phyloP scores from a whole-genome alignment of 2,113 vertebrate species.

The Hyla sarda region DNA sequence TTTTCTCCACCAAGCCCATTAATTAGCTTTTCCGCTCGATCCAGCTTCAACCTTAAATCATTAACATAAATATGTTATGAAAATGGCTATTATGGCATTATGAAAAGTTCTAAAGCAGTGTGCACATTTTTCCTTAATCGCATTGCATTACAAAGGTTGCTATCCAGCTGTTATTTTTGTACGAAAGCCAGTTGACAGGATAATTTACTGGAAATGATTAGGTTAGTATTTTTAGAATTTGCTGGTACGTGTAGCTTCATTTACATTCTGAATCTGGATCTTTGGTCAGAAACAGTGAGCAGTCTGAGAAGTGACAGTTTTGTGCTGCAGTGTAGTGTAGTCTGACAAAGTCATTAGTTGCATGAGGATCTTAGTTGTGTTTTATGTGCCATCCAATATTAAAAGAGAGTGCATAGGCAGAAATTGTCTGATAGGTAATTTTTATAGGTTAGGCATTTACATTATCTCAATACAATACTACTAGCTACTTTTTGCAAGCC shows the following conservation, averaged over 20 bases:
- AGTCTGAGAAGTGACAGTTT: constrained; percentile 28
- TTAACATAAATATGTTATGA: constrained; percentile 69
- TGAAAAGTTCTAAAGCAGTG: constrained; percentile 47
- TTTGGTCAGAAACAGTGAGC: constrained; percentile 25
- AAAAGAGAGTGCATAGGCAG: background rate
- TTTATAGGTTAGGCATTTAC: constrained; percentile 26
- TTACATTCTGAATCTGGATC: constrained; percentile 10
- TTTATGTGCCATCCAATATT: background rate
- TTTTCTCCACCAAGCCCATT: constrained; percentile 60
- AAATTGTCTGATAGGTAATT: background rate
- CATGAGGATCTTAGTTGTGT: background rate
- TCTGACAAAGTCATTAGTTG: constrained; percentile 36
- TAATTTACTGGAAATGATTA: constrained; percentile 58
- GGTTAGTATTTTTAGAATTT: constrained; percentile 45
- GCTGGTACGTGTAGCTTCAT: constrained; percentile 36
- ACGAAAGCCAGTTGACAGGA: constrained; percentile 38
- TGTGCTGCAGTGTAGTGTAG: background rate
- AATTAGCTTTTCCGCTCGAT: constrained; percentile 67
- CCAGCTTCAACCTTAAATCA: constrained; percentile 67
- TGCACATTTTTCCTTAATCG: constrained; percentile 43
- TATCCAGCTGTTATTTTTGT: constrained; percentile 56
- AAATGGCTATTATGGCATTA: constrained; percentile 43
- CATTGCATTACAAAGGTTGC: constrained; percentile 48
- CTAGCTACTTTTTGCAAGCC: constrained; percentile 7
- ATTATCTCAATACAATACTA: constrained; percentile 1